Percentiles rank a stretch among this genome's conserved stretches.
phyloP scores from a whole-genome alignment of 2,113 vertebrate species.

The Trachemys scripta region DNA sequence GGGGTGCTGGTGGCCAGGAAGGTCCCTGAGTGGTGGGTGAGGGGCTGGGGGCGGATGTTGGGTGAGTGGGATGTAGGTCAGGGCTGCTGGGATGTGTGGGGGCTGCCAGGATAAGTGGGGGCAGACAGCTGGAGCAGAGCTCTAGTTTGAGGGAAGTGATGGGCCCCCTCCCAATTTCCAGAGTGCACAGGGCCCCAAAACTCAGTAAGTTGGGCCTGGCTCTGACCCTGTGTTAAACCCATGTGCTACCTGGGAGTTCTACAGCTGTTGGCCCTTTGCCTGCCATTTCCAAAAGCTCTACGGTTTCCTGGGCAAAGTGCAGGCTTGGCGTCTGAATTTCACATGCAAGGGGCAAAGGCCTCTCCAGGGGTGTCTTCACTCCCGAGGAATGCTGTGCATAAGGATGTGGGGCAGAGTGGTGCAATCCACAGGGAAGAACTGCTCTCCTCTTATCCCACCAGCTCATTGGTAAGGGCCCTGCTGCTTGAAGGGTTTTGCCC shows the following conservation, averaged over 20 bases:
- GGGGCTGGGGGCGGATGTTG: not conserved
- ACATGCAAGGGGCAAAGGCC: not conserved
- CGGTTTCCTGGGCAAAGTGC: not conserved
- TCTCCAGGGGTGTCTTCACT: not conserved
- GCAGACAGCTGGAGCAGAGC: not conserved
- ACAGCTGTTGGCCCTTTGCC: not conserved
- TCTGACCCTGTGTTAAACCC: not conserved
- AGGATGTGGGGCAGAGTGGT: not conserved
- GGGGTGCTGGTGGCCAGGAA: not conserved
- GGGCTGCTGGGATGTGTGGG: not conserved
- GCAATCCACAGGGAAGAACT: not conserved
- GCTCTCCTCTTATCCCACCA: not conserved
- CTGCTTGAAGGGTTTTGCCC: not conserved
- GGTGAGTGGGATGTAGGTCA: not conserved
- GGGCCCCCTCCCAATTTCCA: too few relatives aligned
- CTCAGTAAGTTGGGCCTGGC: not conserved
- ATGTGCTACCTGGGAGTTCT: not conserved
- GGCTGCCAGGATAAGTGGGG: not conserved
- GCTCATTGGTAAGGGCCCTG: not conserved
- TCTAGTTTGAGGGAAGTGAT: not conserved
- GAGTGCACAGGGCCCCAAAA: too few relatives aligned
- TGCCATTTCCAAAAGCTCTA: not conserved
- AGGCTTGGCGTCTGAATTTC: not conserved
- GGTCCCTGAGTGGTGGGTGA: not conserved
- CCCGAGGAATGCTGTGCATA: not conserved